Conservation (phyloP, 2,797 vertebrate genomes). For the Tenualosa thibaudeaui region DNA sequence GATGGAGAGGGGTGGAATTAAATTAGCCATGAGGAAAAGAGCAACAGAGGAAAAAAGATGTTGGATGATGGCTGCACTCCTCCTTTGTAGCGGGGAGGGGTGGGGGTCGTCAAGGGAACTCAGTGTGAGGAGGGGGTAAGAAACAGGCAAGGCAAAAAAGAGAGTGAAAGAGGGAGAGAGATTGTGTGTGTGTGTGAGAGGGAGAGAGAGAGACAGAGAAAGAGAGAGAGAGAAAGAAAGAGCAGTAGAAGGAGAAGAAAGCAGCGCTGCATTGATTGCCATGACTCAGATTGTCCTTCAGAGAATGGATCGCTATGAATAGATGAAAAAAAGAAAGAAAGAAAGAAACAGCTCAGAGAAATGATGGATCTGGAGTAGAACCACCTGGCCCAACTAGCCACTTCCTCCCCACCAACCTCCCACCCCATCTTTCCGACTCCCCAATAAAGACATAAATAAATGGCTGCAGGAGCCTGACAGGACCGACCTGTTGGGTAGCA, state of each 20-base stretch:
- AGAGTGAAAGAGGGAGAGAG: not conserved
- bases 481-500: not conserved
- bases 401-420: slow-evolving; percentile 43
- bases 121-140: not conserved
- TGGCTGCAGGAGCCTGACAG: not conserved
- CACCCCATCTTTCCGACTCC: not conserved
- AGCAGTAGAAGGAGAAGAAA: slow-evolving; percentile 19
- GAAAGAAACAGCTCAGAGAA: slow-evolving; percentile 19
- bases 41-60: not conserved
- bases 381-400: not conserved
- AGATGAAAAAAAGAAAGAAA: not conserved
- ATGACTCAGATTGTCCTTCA: slow-evolving; percentile 31
- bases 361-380: not conserved
- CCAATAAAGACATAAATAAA: not conserved
- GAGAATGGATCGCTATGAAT: slow-evolving; percentile 27
- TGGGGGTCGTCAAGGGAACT: not conserved
- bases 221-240: not conserved
- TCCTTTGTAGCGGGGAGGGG: not conserved
- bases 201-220: not conserved
- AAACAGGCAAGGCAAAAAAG: not conserved
- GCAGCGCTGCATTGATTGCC: slow-evolving; percentile 37
- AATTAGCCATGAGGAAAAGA: not conserved
- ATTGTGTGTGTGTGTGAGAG: too few species aligned
- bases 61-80: slow-evolving; percentile 17
- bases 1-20: slow-evolving; percentile 17